Evolutionary conservation across 1,140 invertebrate species (phyloP).

Genomic region (Panulirus ornatus): DNA sequence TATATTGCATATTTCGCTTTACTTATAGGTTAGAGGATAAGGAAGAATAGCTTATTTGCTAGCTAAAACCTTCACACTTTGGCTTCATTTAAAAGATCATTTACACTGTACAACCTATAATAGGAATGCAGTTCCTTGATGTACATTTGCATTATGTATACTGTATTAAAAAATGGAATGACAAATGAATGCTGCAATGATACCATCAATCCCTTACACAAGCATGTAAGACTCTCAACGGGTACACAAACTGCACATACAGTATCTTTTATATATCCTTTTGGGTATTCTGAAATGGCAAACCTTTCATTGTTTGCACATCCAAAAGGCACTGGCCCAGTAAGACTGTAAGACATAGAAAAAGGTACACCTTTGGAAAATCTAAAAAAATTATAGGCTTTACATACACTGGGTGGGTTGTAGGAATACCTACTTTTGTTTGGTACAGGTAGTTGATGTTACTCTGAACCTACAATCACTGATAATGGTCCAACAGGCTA

Average conservation of each 20-base stretch:
- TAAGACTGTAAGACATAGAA: constrained; percentile 34
- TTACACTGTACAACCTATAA: constrained; percentile 52
- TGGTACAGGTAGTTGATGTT: neutral
- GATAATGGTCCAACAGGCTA: neutral
- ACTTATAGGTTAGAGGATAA: constrained; percentile 21
- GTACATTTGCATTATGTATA: constrained; percentile 32
- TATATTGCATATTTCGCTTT: constrained; percentile 49
- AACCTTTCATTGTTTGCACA: constrained; percentile 43
- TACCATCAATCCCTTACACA: constrained; percentile 48
- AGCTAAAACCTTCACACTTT: constrained; percentile 49
- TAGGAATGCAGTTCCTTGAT: constrained; percentile 53
- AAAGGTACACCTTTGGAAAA: neutral
- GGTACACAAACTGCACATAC: constrained; percentile 33
- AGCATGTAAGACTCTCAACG: constrained; percentile 12
- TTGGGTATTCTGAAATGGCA: constrained; percentile 24
- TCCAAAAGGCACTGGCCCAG: constrained; percentile 63
- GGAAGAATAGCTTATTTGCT: constrained; percentile 23
- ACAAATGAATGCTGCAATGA: constrained; percentile 34
- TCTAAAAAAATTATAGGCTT: neutral
- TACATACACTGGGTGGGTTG: neutral
- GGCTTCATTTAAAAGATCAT: constrained; percentile 52
- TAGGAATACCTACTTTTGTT: neutral
- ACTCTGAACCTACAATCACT: neutral
- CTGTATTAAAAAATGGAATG: constrained; percentile 60
- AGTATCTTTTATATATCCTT: neutral